Conservation (phyloP, 1,140 invertebrate species). For the Megalopta genalis region DNA sequence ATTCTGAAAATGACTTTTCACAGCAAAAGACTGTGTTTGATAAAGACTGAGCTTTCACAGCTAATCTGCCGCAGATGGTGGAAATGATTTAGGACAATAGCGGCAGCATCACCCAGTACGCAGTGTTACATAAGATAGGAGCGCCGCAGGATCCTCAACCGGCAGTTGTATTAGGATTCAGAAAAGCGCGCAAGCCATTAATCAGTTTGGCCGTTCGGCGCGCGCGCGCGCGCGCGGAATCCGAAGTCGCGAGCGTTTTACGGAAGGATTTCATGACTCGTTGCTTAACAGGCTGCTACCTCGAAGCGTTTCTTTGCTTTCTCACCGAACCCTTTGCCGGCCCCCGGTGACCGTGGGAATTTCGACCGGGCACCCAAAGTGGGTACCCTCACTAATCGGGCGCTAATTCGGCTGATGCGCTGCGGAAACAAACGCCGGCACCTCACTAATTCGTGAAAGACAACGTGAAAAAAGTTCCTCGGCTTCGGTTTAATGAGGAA, state of each 20-base stretch:
- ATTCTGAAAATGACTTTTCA: too few relatives aligned
- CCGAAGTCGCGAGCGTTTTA: not conserved
- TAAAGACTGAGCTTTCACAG: too few relatives aligned
- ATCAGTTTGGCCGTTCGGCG: not conserved
- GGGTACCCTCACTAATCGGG: constrained; percentile 38
- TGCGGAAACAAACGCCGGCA: constrained; percentile 39
- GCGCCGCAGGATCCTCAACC: not conserved
- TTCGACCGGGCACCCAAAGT: constrained; percentile 26
- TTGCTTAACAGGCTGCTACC: not conserved
- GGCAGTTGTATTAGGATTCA: constrained; percentile 3
- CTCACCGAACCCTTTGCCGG: constrained; percentile 20
- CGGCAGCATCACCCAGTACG: not conserved
- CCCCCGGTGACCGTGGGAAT: constrained; percentile 34
- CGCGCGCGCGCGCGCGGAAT: not conserved
- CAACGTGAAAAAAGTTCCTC: not conserved
- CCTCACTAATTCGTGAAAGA: constrained; percentile 28
- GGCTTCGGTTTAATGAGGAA: too few relatives aligned
- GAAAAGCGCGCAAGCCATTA: constrained; percentile 8
- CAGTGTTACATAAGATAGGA: not conserved
- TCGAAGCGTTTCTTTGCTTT: constrained; percentile 41
- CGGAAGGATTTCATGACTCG: not conserved
- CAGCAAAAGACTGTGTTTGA: too few relatives aligned
- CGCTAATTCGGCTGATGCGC: constrained; percentile 38
- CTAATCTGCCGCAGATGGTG: too few relatives aligned
- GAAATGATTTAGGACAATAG: too few relatives aligned